Evolutionary conservation across 2,113 vertebrate species (phyloP).

Genomic region (Zosterops pallidus): DNA sequence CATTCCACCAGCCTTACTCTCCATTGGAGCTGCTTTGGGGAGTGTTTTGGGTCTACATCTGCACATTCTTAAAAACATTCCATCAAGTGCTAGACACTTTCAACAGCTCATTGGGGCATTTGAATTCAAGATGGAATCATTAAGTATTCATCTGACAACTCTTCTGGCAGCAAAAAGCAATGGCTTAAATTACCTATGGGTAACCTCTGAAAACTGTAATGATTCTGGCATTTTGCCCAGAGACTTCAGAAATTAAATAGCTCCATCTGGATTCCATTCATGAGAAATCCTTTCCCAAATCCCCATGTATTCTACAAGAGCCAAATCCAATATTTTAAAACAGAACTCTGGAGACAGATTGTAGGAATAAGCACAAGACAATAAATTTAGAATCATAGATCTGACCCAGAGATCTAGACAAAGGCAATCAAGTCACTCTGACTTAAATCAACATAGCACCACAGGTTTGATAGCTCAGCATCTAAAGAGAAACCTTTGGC

Average conservation of each 20-base stretch:
- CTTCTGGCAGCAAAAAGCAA: not conserved
- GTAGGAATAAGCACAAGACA: not conserved
- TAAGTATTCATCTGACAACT: not conserved
- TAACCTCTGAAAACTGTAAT: not conserved
- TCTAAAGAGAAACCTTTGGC: not conserved
- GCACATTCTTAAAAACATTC: not conserved
- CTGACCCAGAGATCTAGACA: not conserved
- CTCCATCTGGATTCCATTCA: not conserved
- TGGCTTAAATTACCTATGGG: not conserved
- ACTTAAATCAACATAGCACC: not conserved
- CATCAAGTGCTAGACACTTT: not conserved
- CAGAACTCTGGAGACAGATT: not conserved
- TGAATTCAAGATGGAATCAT: not conserved
- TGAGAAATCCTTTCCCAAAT: not conserved
- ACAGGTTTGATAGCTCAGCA: not conserved
- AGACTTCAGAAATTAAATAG: not conserved
- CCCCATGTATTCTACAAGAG: not conserved
- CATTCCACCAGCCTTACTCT: not conserved
- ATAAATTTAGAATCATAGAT: not conserved
- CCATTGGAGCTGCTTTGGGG: not conserved
- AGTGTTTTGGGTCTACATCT: not conserved
- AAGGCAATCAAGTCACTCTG: not conserved
- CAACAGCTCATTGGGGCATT: not conserved
- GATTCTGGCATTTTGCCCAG: slow-evolving; percentile 14
- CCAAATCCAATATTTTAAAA: not conserved